Conservation (phyloP, 1,140 invertebrate genomes). For the Myzus persicae region DNA sequence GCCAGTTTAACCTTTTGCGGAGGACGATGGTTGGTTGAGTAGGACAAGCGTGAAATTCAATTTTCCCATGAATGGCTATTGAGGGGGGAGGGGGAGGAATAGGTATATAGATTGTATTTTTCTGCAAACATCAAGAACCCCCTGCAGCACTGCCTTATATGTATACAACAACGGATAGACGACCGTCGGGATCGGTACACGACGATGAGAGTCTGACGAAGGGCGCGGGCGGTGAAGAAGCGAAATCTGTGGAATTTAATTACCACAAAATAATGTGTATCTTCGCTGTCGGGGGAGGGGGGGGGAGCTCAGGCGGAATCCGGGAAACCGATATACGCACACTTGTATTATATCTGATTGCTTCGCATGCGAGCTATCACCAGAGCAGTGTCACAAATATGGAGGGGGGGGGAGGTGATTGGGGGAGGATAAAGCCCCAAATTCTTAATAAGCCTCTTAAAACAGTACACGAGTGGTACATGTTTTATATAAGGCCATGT, state of each 20-base stretch:
- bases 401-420: not conserved
- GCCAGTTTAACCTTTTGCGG: not conserved
- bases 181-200: not conserved
- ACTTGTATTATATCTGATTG: not conserved
- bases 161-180: not conserved
- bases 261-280: constrained; percentile 16
- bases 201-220: not conserved
- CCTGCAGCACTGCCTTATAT: not conserved
- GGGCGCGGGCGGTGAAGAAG: not conserved
- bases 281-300: not conserved
- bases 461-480: not conserved
- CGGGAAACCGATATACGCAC: not conserved
- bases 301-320: not conserved
- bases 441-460: not conserved
- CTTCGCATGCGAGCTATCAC: not conserved
- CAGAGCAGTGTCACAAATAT: not conserved
- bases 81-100: not conserved
- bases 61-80: not conserved
- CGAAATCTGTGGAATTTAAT: not conserved
- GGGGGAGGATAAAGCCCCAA: not conserved
- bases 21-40: not conserved
- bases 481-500: not conserved
- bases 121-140: not conserved
- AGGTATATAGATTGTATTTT: constrained; percentile 18
- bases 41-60: constrained; percentile 20